Base-by-base conservation (phyloP, 2,113 vertebrate genomes). In the Calidris pygmaea region DNA sequence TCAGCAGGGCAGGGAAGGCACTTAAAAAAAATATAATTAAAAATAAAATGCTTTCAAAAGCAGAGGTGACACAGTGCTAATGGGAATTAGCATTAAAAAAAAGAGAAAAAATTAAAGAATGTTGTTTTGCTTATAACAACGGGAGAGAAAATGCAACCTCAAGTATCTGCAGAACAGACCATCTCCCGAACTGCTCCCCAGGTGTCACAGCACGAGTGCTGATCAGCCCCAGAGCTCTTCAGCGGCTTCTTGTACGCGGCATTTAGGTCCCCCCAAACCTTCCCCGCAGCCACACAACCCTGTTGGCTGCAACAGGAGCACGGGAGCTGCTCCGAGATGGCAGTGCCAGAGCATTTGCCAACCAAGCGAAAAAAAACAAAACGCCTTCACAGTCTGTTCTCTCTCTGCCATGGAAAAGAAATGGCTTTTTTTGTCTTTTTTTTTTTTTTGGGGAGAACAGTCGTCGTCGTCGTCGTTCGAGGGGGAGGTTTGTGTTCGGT, bases 271-370 rank as follows among this genome's bases (percentile, higher is more conserved):
- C 58, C 13, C 5, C 45, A 66, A 55, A 8, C 39, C 41, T 16
- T 3, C 39, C 41, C 41, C 10, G 47, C 58, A 80, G 67, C 56
- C 73, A 14, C 3, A 3, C 5, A 13, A 14, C 58, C 12, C 35
- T 8, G 45, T 9, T 20, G 66, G 32, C 56, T 18, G 47, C 62
- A 12, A 7, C 13, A 63, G 47, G 30, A 70, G 62, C 55, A 85
- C 0, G 4, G 7, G n/a, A 72, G 45, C 26, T 12, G 10, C 52
- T 43, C 4, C 1, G 60, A 48, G 55, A 26, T 6, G 27, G 59
- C 35, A 58, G 10, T 8, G 41, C 89, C 79, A 90, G 35, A 74
- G 26, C 29, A 74, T 30, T 3, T 62, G 30, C 27, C 47, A 60
- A 35, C 3, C 14, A 45, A 76, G 45, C 9, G 12, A 24, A 26